phyloP scores from a whole-genome alignment of 2,888 invertebrate genomes.

The Dysmachus trigonus region DNA sequence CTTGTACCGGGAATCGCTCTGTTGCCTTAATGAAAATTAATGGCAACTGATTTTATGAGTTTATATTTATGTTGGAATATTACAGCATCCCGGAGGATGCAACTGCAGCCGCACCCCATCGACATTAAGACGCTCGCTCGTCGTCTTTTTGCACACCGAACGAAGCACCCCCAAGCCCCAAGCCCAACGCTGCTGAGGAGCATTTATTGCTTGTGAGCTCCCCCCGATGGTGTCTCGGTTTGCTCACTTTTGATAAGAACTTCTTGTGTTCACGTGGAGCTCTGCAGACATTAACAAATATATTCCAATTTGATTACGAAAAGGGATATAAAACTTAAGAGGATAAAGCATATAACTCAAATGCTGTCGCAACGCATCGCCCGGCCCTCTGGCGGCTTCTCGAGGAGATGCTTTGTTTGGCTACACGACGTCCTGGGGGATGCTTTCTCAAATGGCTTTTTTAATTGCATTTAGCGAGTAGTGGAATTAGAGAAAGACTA shows the following conservation, averaged over 20 bases:
- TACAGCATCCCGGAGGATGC: not conserved
- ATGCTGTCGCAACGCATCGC: not conserved
- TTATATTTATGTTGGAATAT: constrained; percentile 47
- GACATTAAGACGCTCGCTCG: not conserved
- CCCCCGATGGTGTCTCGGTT: constrained; percentile 11
- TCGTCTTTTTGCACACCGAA: not conserved
- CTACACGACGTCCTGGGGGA: not conserved
- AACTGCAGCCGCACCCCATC: constrained; percentile 15
- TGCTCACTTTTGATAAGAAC: constrained; percentile 35
- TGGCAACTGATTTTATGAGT: constrained; percentile 46
- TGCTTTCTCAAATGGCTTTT: not conserved
- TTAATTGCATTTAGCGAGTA: not conserved
- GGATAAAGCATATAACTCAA: not conserved
- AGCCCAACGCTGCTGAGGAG: not conserved
- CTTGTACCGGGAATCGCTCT: constrained; percentile 37
- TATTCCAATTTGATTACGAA: constrained; percentile 31
- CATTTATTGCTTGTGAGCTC: constrained; percentile 14
- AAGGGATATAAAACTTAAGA: not conserved
- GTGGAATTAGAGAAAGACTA: not conserved
- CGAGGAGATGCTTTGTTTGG: not conserved
- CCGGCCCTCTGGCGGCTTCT: not conserved
- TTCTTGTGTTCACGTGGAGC: constrained; percentile 2
- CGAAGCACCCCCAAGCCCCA: not conserved
- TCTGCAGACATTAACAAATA: constrained; percentile 29
- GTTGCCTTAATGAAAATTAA: constrained; percentile 47